Evolutionary conservation across 2,888 invertebrate species (phyloP), one percentile per base, ranked within the genome.

Genomic region (Hypercompe scribonia): DNA sequence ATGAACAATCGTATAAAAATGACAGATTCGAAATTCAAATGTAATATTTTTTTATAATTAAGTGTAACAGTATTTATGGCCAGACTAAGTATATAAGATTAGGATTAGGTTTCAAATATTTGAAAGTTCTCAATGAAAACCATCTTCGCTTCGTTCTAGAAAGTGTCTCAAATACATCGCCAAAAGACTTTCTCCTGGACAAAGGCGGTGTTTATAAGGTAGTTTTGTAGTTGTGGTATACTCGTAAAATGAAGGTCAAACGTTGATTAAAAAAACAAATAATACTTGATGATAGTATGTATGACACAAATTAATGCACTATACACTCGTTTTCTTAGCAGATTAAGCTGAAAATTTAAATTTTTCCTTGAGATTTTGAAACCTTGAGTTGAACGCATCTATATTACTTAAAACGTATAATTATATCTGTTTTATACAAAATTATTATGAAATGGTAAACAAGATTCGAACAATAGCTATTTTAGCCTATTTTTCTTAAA

Each of bases 61-160:
- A n/a, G n/a, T n/a, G n/a, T n/a, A n/a, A n/a, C n/a, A n/a, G n/a
- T n/a, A n/a, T n/a, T n/a, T n/a, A n/a, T n/a, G n/a, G n/a, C n/a
- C n/a, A n/a, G n/a, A n/a, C n/a, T n/a, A n/a, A n/a, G n/a, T n/a
- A n/a, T n/a, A 13, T 46, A 15, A n/a, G 15, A 36, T 36, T n/a
- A 10, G 61, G 31, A 31, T 61, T 31, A 61, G 61, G 61, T 61
- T 65, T 65, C n/a, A 36, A n/a, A 34, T 34, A 34, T 65, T 36
- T 65, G 65, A 65, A 65, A 34, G 65, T 65, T 36, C n/a, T 13
- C 5, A 61, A n/a, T 65, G 65, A 36, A 34, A 31, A 64, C 0
- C 33, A 64, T 65, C 65, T 65, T 36, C 65, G 36, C 36, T 36
- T 65, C 4, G n/a, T 65, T 65, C 36, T 65, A 65, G 33, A 65